Base-by-base conservation (phyloP, 1,140 invertebrate species). In the Maconellicoccus hirsutus region DNA sequence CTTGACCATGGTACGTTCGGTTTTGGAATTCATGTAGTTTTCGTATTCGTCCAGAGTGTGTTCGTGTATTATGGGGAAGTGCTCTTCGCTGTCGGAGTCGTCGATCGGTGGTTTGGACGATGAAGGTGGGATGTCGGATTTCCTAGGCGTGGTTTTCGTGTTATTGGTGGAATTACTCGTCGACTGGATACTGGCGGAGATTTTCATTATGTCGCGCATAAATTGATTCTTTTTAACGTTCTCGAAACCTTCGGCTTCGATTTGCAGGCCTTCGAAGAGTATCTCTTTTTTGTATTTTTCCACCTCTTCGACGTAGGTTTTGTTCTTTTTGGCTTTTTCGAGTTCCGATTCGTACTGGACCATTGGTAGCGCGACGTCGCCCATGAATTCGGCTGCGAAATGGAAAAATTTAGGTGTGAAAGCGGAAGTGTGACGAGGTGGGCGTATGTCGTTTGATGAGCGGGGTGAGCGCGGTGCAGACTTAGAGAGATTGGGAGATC, bases 241-340 rank as follows among this genome's bases (percentile, higher is more conserved):
- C 25, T 86, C 85, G 1, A 91, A 80, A 23, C 89, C 89, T 79
- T 91, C 89, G 75, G 91, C 89, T 79, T 91, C 89, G 14, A 91
- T 86, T 79, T 91, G 89, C 23, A 91, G 79, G 6, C 89, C 89
- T 79, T 91, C 89, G 39, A 89, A 82, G 33, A 88, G 80, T 4
- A 90, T 86, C 78, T 91, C 89, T 75, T 90, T 87, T 76, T 89
- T 89, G 73, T 89, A 84, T 77, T 86, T 87, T 75, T 90, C 88
- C 16, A 90, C 80, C 77, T 90, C 88, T 78, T 87, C 84, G 76
- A 88, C 69, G 26, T 73, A 75, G 0, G 29, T 59, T 8, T 19
- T 25, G 12, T 70, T 26, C 22, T 71, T 74, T 25, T 69, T 10
- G 1, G 59, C 69, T 29, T 73, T 74, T 3, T 73, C 71, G 52